Conservation (phyloP, 2,888 invertebrate genomes). For the Labia minor region DNA sequence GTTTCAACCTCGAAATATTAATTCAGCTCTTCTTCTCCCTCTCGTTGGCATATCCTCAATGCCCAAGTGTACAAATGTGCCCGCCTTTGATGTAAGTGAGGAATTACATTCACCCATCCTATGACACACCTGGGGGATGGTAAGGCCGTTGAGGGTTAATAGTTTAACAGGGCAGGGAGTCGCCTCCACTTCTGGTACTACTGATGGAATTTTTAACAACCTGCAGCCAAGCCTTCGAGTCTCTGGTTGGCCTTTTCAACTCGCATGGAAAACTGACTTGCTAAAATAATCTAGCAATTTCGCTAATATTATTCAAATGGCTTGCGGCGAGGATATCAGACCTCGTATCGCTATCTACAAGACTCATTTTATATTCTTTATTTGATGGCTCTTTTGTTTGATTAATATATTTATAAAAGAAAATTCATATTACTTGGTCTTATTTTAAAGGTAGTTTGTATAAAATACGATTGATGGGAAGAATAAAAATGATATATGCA, state of each 20-base stretch:
- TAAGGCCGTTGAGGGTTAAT: background rate
- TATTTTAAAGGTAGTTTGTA: too few relatives aligned
- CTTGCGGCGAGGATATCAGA: background rate
- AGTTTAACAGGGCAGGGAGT: background rate
- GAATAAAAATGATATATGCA: too few relatives aligned
- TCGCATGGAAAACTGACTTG: background rate
- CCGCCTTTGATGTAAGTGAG: background rate
- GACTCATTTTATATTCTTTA: background rate
- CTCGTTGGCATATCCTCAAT: too few relatives aligned
- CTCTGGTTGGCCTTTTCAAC: background rate
- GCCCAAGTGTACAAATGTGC: too few relatives aligned
- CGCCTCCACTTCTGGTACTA: background rate
- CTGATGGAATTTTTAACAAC: conserved; percentile 13
- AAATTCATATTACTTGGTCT: too few relatives aligned
- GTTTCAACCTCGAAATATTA: too few relatives aligned
- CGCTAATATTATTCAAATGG: conserved; percentile 13
- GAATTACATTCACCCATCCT: background rate
- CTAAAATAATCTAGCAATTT: conserved; percentile 13
- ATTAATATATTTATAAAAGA: background rate
- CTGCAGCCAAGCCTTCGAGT: background rate
- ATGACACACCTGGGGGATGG: background rate
- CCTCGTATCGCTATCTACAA: background rate
- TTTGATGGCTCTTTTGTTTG: background rate
- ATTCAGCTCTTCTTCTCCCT: too few relatives aligned
- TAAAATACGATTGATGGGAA: too few relatives aligned